Evolutionary conservation across 2,888 invertebrate genomes (phyloP), one percentile per base, ranked within the genome.

Genomic region (Hesperia comma): DNA sequence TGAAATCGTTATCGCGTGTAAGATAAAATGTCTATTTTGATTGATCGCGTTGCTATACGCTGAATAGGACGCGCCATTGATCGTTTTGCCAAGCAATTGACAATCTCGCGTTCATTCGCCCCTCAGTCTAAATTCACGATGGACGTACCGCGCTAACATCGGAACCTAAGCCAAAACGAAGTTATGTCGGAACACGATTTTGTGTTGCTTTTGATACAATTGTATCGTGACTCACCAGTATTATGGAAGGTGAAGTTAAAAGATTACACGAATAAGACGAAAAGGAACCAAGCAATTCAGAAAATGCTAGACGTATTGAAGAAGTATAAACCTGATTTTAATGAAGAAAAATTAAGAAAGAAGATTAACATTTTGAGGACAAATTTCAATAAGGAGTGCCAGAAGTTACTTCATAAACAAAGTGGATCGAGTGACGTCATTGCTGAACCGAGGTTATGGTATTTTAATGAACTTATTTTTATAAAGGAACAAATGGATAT

Each of bases 291-390:
- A 14, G 63, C 37, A 14, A 15, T 63, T 17, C 26, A 58, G 53
- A 63, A 58, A n/a, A 68, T 68, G 2, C 43, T 68, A 3, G 17
- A 63, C 2, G 40, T 46, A 37, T 58, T 63, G 37, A 60, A 51
- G 58, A 57, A 21, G 41, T 68, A 55, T 55, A 68, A 37, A 56
- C 58, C 68, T 17, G 63, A 63, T 54, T 63, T 55, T 37, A 33
- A 63, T n/a, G 63, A 68, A 26, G 60, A 68, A 15, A 58, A 46
- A 40, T 40, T 63, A 14, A 68, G 57, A 14, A 68, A 55, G 51
- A 68, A 68, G 55, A 68, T 68, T 17, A 68, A 63, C 60, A 58
- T 63, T 8, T 60, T 68, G 33, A 41, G 63, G n/a, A 68, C 63
- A 7, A 68, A 63, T 54, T 68, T 63, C 41, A 63, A 68, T 46